Base-by-base conservation (phyloP, 2,113 vertebrate genomes). In the Mormyrus iriodes region DNA sequence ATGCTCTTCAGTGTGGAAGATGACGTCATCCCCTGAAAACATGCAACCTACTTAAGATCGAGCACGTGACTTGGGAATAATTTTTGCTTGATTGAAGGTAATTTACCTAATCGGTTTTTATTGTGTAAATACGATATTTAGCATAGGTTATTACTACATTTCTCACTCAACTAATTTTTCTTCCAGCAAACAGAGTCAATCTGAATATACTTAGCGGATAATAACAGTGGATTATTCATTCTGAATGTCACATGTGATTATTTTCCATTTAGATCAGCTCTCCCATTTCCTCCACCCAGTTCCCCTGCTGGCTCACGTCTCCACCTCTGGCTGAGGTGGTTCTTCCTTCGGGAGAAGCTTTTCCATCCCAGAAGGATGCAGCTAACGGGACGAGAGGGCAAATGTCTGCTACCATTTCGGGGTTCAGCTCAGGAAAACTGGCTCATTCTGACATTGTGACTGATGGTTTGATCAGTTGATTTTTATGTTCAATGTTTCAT, bases 61-160 rank as follows among this genome's bases (percentile, higher is more conserved):
- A 19, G 65, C 15, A n/a, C 51, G 39, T 58, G 86, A 52, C 53
- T 58, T 46, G 92, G 92, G 93, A 93, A 92, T 94, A 93, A 93
- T 92, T 91, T 90, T 53, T 91, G 93, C 90, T 93, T 95, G 94
- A 94, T 93, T 94, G 92, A 93, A 93, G 92, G 92, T 94, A 93
- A 95, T 95, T 93, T 90, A 91, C 88, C 92, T 85, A 92, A 93
- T 94, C 92, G 93, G 92, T 73, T 87, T 94, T 94, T 94, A 90
- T 91, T 91, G 87, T 88, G 89, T 91, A 93, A 94, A 90, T 93
- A 86, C 90, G 92, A 92, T 92, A 89, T 90, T 91, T 88, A 85
- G 89, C 91, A 89, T 91, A 90, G 89, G 65, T 24, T 92, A 88
- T 93, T 93, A 91, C 35, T 65, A 73, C 58, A 88, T 87, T 61